Evolutionary conservation across 2,113 vertebrate species (phyloP).

Genomic region (Anseranas semipalmata): DNA sequence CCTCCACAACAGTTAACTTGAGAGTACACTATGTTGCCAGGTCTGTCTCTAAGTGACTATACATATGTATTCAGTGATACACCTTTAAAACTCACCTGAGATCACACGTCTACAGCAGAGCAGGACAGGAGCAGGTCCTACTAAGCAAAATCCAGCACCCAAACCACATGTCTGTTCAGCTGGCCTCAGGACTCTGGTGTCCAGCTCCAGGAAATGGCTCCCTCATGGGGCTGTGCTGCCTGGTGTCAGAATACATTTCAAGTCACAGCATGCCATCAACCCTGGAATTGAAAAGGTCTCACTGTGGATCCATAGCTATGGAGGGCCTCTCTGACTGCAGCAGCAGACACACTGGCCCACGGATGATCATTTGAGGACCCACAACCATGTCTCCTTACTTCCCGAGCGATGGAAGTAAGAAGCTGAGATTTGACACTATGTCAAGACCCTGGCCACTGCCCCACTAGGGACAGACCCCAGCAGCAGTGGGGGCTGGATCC

Average conservation of each 20-base stretch:
- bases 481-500: background rate
- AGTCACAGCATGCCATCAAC: background rate
- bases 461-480: background rate
- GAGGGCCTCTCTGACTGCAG: background rate
- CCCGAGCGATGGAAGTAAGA: background rate
- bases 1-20: background rate
- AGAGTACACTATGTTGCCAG: background rate
- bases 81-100: background rate
- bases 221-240: background rate
- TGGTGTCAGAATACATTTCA: background rate
- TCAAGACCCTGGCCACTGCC: background rate
- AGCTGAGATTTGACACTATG: background rate
- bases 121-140: background rate
- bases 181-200: background rate
- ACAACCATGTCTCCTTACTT: background rate
- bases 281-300: background rate
- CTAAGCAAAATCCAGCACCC: background rate
- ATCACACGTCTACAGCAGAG: background rate
- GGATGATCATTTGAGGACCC: background rate
- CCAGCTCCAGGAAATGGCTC: background rate
- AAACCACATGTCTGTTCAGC: background rate
- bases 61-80: background rate
- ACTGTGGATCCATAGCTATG: accelerated
- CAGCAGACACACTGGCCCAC: background rate
- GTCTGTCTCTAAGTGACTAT: background rate